Percentiles rank a stretch among this genome's conserved stretches.
Conservation (phyloP, 2,888 invertebrate genomes). For the Bugulina stolonifera region DNA sequence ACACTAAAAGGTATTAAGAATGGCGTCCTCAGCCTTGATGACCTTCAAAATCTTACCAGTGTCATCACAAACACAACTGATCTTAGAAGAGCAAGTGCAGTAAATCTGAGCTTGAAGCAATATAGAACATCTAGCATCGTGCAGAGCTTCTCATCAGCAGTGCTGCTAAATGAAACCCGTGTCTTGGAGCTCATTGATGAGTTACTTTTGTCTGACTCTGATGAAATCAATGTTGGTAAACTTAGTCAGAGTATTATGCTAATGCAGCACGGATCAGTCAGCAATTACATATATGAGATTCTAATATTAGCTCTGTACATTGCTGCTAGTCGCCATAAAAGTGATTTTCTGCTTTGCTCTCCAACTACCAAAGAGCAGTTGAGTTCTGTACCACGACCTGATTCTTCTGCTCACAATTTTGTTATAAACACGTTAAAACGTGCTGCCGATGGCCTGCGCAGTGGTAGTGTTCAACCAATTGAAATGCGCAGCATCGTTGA, state of each 20-base stretch:
- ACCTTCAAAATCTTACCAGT: slow-evolving; percentile 6
- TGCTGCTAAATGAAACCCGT: neutral
- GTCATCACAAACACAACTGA: slow-evolving; percentile 2
- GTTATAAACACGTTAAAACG: neutral
- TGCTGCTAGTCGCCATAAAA: neutral
- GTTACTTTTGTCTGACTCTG: neutral
- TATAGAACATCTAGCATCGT: neutral
- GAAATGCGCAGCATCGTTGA: neutral
- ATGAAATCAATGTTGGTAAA: neutral
- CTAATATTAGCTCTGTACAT: neutral
- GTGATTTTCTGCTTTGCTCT: neutral
- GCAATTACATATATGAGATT: slow-evolving; percentile 7
- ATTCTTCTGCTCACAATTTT: neutral
- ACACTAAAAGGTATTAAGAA: slow-evolving; percentile 4
- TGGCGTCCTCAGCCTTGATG: neutral
- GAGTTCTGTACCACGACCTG: neutral
- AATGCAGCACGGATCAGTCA: neutral
- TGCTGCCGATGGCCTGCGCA: neutral
- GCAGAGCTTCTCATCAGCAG: neutral
- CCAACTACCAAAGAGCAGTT: neutral
- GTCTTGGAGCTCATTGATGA: slow-evolving; percentile 5
- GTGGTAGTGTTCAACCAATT: neutral
- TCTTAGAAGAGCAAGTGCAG: slow-evolving; percentile 12
- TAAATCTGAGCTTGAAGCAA: neutral
- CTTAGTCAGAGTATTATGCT: neutral